Base-by-base conservation (phyloP, 2,113 vertebrate genomes). In the Pterocles gutturalis region DNA sequence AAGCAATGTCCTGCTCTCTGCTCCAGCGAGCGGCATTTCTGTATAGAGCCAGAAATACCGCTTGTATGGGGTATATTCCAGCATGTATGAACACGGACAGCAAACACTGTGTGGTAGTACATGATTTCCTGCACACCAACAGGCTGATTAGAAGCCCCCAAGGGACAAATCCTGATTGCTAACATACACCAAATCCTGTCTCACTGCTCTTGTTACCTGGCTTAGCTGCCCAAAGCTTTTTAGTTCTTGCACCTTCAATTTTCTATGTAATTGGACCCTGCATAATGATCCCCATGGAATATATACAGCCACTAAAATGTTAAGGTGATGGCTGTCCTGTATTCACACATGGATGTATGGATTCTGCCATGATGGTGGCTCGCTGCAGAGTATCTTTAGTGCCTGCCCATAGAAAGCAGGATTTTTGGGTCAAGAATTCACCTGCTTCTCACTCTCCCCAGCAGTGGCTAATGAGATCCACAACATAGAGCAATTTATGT, bases 141-240 rank as follows among this genome's bases (percentile, higher is more conserved):
- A 53, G 62, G 55, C 18, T 0, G 0, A 72, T n/a, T 3, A 33
- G 1, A 4, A 87, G 9, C 17, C 43, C 31, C 71, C n/a, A 84
- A 33, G 43, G 51, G 28, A 66, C 54, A 66, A 57, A 86, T 45
- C 21, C 28, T 45, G 8, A 41, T 34, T 4, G 4, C 18, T 38
- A 24, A 10, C 7, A 55, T 60, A 34, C 54, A 76, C 12, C 3
- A 4, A 77, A 61, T 73, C n/a, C 81, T 62, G 18, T 29, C 54
- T 81, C n/a, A 11, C 34, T 57, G 10, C 54, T 83, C 48, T 34
- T 71, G 18, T 61, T 65, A 57, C 33, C 28, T 41, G 57, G 54
- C 34, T 81, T 73, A 95, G 54, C 25, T 84, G 55, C 31, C 55
- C 22, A 13, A 66, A 41, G 38, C 21, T 36, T 3, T 93, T 89